Evolutionary conservation across 1,140 invertebrate species (phyloP).

Genomic region (Lordiphosa mommai): DNA sequence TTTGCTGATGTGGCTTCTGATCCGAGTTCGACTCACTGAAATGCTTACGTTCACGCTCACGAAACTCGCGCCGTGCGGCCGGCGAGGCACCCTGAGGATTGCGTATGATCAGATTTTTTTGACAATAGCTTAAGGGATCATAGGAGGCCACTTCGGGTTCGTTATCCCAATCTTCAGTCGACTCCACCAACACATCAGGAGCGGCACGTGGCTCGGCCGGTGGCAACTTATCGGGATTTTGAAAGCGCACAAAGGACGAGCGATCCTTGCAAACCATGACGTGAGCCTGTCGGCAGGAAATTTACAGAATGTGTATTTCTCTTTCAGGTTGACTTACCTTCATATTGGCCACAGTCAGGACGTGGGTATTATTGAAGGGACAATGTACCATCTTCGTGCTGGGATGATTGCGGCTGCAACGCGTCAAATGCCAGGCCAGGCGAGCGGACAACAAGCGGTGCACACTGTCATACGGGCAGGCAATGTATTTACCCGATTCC

Average conservation of each 20-base stretch:
- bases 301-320: background rate
- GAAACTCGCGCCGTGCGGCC: slow-evolving; percentile 12
- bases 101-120: background rate
- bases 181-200: background rate
- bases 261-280: slow-evolving; percentile 9
- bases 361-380: slow-evolving; percentile 32
- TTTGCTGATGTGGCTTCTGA: too few species aligned
- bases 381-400: slow-evolving; percentile 17
- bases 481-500: background rate
- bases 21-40: too few species aligned
- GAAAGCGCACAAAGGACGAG: background rate
- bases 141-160: slow-evolving; percentile 26
- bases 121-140: slow-evolving; percentile 16
- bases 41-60: slow-evolving; percentile 12
- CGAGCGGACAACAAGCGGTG: background rate
- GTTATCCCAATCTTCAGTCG: slow-evolving; percentile 36
- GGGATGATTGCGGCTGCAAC: slow-evolving; percentile 25
- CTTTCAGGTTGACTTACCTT: background rate
- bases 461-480: background rate
- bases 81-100: slow-evolving; percentile 12
- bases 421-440: slow-evolving; percentile 12
- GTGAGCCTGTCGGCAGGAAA: slow-evolving; percentile 10
- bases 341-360: slow-evolving; percentile 5
- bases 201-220: background rate
- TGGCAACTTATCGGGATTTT: background rate